A percentile compares a stretch with the other conserved stretches of the same genome.
Evolutionary conservation across 1,140 invertebrate species (phyloP).

Genomic region (Dinothrombium tinctorium): DNA sequence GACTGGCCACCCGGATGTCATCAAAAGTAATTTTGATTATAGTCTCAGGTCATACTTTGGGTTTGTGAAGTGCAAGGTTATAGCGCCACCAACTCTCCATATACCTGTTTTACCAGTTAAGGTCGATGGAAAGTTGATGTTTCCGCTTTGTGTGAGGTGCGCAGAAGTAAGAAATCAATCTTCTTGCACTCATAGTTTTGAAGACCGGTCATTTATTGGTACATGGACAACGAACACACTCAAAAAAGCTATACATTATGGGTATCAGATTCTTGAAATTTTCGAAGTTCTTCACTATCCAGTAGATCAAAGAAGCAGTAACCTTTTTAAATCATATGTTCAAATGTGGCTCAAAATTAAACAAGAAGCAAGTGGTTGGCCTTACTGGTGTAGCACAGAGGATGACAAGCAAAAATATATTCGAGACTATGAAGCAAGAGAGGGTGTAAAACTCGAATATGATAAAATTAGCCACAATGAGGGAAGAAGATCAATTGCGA

Average conservation of each 20-base stretch:
- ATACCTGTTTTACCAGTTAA: not conserved
- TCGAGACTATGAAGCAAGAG: slow-evolving; percentile 16
- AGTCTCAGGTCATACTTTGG: not conserved
- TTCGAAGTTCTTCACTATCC: too few species aligned
- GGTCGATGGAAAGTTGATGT: not conserved
- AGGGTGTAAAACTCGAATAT: slow-evolving; percentile 20
- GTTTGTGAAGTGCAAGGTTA: not conserved
- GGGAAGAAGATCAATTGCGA: slow-evolving; percentile 12
- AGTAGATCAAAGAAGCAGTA: too few species aligned
- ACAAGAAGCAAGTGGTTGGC: slow-evolving; percentile 15
- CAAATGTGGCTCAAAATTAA: slow-evolving; percentile 4
- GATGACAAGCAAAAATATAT: slow-evolving; percentile 19
- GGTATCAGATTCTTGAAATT: too few species aligned
- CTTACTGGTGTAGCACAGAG: slow-evolving; percentile 15
- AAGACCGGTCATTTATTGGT: too few species aligned
- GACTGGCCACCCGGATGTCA: not conserved
- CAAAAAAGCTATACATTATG: too few species aligned
- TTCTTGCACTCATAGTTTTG: too few species aligned
- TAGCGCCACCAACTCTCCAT: not conserved
- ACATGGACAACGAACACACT: too few species aligned
- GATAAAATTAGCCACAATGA: slow-evolving; percentile 20
- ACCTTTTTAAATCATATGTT: too few species aligned
- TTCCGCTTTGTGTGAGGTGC: slow-evolving; percentile 1
- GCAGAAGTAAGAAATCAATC: too few species aligned
- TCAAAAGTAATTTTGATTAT: not conserved